Evolutionary conservation across 2,888 invertebrate species (phyloP).

Genomic region (Cheiracanthium punctorium): DNA sequence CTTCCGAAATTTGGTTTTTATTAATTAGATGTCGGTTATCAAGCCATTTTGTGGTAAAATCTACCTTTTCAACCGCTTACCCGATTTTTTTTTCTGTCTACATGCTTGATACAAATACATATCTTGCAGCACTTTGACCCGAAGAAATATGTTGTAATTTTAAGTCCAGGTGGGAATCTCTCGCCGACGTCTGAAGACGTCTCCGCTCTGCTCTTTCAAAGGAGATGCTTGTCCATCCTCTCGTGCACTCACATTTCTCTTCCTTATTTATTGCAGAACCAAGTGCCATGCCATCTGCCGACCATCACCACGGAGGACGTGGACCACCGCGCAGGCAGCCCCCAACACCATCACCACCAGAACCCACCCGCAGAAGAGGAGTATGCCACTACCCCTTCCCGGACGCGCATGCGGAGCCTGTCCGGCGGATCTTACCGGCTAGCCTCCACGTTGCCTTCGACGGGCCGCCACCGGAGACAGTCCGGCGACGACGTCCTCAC

Average conservation of each 20-base stretch:
- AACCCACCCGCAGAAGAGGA: conserved; percentile 25
- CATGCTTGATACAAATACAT: too few species aligned
- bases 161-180: too few species aligned
- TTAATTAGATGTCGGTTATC: too few species aligned
- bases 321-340: neutral
- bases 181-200: too few species aligned
- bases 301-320: conserved; percentile 54
- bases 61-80: too few species aligned
- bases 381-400: conserved; percentile 28
- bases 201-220: too few species aligned
- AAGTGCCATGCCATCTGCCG: conserved; percentile 48
- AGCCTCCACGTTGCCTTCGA: conserved; percentile 21
- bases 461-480: conserved; percentile 47
- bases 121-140: too few species aligned
- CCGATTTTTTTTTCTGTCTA: too few species aligned
- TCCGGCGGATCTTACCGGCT: conserved; percentile 66
- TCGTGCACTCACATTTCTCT: neutral
- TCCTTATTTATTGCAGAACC: conserved; percentile 40
- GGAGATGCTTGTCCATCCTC: too few species aligned
- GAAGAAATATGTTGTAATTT: too few species aligned
- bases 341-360: neutral
- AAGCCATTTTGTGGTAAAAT: too few species aligned
- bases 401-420: conserved; percentile 61
- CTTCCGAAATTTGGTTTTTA: too few species aligned
- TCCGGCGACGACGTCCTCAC: conserved; percentile 65